Conservation (phyloP, 2,113 vertebrate species). For the Misgurnus anguillicaudatus region DNA sequence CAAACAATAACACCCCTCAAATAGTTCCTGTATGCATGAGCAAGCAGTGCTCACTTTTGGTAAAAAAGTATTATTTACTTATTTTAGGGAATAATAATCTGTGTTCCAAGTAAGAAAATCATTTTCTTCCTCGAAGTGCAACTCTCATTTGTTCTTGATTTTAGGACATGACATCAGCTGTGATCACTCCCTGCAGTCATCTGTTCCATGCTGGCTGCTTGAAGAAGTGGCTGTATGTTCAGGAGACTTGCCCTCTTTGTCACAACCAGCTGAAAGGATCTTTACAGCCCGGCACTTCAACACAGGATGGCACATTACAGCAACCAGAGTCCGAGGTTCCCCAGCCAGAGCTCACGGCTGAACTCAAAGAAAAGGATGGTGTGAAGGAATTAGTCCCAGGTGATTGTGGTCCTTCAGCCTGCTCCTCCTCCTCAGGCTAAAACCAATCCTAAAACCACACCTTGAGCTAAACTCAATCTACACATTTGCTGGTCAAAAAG, state of each 20-base stretch:
- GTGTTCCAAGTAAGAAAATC: too few relatives aligned
- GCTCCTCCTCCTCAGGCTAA: slow-evolving; percentile 29
- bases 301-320: slow-evolving; percentile 6
- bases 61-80: too few relatives aligned
- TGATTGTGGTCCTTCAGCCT: not conserved
- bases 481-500: slow-evolving; percentile 37
- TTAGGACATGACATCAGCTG: slow-evolving; percentile 91
- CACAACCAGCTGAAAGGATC: slow-evolving; percentile 93
- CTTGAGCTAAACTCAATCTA: slow-evolving; percentile 20
- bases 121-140: not conserved
- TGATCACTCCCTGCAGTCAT: slow-evolving; percentile 97
- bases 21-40: too few relatives aligned
- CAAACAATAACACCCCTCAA: not conserved
- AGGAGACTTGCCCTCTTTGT: slow-evolving; percentile 96
- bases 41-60: too few relatives aligned
- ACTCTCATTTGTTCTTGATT: slow-evolving; percentile 6
- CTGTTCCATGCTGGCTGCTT: slow-evolving; percentile 98
- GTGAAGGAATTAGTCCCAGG: not conserved
- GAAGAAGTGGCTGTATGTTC: slow-evolving; percentile 98
- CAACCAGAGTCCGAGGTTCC: slow-evolving; percentile 5
- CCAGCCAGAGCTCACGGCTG: slow-evolving; percentile 9
- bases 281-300: slow-evolving; percentile 48
- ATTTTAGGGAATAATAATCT: too few relatives aligned
- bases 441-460: not conserved
- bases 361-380: not conserved